Base-by-base conservation (phyloP, 2,113 vertebrate genomes). In the Uria aalge region DNA sequence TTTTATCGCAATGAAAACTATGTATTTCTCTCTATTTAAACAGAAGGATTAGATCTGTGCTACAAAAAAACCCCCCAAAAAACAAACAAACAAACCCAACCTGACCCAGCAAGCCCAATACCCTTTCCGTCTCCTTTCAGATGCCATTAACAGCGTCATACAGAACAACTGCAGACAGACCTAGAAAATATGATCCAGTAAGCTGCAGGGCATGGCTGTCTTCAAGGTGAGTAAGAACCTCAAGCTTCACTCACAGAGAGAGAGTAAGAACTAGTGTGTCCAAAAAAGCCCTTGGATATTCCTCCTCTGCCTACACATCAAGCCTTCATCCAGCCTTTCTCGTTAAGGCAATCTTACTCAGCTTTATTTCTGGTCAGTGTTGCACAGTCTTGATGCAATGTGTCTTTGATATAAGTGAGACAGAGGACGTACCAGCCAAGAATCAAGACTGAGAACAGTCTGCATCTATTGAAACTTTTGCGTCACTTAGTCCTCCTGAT, bases 391-490 rank as follows among this genome's bases (percentile, higher is more conserved):
- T 12, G 15, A 60, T 30, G 36, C 17, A 64, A 52, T 11, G 6
- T 23, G 23, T 18, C 38, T 50, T 71, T 40, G 41, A 77, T 3
- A 34, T 2, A 77, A 60, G 9, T 0, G 0, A 82, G 15, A 67
- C 7, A 38, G 8, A 64, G 8, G 8, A 79, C 0, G 1, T 15
- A 41, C 0, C 32, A 36, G 26, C 9, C 21, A 59, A 56, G 59
- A 63, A 62, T n/a, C 29, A 50, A 57, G 12, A 38, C 1, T 1
- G 29, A 62, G 23, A 64, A 64, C 18, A 47, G 43, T 29, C 22
- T 17, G 9, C n/a, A 84, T 34, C 38, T 48, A 11, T 21, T 48
- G 47, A 55, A 64, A 64, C 16, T 27, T 67, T 11, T 29, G 10
- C 75, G 16, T 52, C 14, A 32, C 15, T 30, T 24, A 27, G 32